Evolutionary conservation across 2,113 vertebrate genomes (phyloP).

Genomic region (Bujurquina vittata): DNA sequence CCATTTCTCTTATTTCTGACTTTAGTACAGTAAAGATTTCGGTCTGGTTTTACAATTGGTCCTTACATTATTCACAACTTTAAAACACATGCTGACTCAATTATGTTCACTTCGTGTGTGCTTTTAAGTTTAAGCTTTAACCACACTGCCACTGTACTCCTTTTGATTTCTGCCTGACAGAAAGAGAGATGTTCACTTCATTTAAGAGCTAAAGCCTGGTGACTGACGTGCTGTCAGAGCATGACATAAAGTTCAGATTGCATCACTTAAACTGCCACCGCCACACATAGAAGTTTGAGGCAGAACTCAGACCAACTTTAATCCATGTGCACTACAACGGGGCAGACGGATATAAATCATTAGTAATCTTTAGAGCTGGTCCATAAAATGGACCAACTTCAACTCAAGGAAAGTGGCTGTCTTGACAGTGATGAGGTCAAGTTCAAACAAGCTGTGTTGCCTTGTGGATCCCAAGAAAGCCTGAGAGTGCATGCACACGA

Average conservation of each 20-base stretch:
- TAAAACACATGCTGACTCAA: conserved; percentile 62
- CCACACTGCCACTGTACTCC: conserved; percentile 31
- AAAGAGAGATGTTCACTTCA: conserved; percentile 41
- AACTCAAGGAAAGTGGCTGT: conserved; percentile 92
- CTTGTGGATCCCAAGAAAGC: conserved; percentile 43
- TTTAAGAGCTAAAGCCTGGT: conserved; percentile 31
- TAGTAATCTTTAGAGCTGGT: conserved; percentile 90
- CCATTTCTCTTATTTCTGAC: not conserved
- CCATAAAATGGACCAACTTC: conserved; percentile 90
- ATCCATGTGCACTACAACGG: conserved; percentile 89
- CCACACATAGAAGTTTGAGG: conserved; percentile 79
- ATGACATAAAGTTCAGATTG: conserved; percentile 23
- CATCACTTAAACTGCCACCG: not conserved
- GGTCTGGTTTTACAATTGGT: conserved; percentile 19
- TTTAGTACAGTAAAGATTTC: not conserved
- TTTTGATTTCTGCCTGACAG: conserved; percentile 35
- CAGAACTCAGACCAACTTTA: conserved; percentile 86
- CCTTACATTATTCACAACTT: not conserved
- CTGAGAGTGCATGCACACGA: conserved; percentile 55
- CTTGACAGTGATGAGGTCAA: conserved; percentile 87
- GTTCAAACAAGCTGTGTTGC: conserved; percentile 85
- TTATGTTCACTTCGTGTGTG: conserved; percentile 44
- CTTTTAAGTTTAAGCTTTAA: conserved; percentile 49
- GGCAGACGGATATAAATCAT: conserved; percentile 93
- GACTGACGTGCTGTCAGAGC: conserved; percentile 40